Evolutionary conservation across 2,797 vertebrate species (phyloP), one percentile per base, ranked within the genome.

Genomic region (Gymnopithys bicolor): DNA sequence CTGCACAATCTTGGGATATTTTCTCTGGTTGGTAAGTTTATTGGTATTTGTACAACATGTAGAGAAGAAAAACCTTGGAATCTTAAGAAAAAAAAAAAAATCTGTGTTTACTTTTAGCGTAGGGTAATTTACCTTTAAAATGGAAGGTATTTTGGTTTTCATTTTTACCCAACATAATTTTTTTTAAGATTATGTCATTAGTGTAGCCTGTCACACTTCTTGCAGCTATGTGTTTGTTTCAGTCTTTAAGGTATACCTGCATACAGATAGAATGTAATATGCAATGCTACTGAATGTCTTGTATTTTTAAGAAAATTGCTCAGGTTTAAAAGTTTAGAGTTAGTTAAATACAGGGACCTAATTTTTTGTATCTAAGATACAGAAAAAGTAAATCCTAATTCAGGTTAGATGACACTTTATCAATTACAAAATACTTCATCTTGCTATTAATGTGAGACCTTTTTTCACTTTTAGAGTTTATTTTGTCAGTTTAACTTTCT

Each of bases 1-100:
- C 92, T 93, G 39, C 96, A 91, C 95, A 93, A 97, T 96, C 96
- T 97, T 97, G 95, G 96, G 78, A 93, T 97, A 84, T 97, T 98
- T 97, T 97, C 93, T 97, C 59, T 97, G 97, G 95, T 97, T 95
- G 97, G 98, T 98, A 97, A 98, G 97, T 98, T 97, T 96, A 95
- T 48, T 97, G 96, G 96, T 97, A 94, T 97, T 97, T 97, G 86
- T 97, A 96, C 90, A 95, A 88, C 87, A 96, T 97, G 94, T 97
- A 97, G 95, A 97, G 95, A 95, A 91, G 87, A 93, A 84, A 84
- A 69, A 69, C 25, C 23, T 13, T 85, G 56, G 14, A 86, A n/a
- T 27, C 84, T 78, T 84, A 73, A 75, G 23, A 43, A 74, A 71
- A 67, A 67, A n/a, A n/a, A 74, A 71, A 67, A 81, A 83, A 7